Percentiles rank a stretch among this genome's conserved stretches.
phyloP scores from a whole-genome alignment of 2,888 invertebrate genomes.

The Hylaea fasciaria region DNA sequence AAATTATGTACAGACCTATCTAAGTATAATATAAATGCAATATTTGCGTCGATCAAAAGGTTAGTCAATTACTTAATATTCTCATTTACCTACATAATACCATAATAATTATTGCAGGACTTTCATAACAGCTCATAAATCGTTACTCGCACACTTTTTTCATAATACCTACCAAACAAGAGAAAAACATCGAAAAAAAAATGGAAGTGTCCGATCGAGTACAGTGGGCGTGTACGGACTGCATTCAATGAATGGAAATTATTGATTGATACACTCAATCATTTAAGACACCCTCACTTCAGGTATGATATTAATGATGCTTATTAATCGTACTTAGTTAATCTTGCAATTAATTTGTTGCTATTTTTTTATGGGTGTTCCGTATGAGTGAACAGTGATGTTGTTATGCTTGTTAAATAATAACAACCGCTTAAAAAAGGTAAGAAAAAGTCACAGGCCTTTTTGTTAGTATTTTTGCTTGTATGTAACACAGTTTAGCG shows the following conservation, averaged over 20 bases:
- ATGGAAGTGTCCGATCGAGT: conserved; percentile 31
- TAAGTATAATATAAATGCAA: no score
- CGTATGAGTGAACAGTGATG: conserved; percentile 8
- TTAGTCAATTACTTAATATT: no score
- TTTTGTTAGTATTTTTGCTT: no score
- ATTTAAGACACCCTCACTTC: conserved; percentile 57
- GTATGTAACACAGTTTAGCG: no score
- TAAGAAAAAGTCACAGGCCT: no score
- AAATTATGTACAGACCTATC: no score
- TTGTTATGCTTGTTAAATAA: background rate
- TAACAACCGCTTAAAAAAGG: background rate
- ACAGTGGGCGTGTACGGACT: conserved; percentile 52
- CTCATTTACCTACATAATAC: no score
- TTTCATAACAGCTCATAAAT: conserved; percentile 15
- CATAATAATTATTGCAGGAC: conserved; percentile 4
- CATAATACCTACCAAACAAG: conserved; percentile 24
- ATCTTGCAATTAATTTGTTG: conserved; percentile 44
- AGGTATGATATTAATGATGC: conserved; percentile 51
- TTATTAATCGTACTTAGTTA: conserved; percentile 53
- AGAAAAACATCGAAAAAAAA: conserved; percentile 25
- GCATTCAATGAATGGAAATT: conserved; percentile 63
- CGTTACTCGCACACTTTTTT: conserved; percentile 21
- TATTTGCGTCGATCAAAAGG: no score
- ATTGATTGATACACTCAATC: conserved; percentile 64
- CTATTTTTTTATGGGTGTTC: conserved; percentile 33